Evolutionary conservation across 1,140 invertebrate genomes (phyloP), one percentile per base, ranked within the genome.

Genomic region (Macrotrachela quadricornifera): DNA sequence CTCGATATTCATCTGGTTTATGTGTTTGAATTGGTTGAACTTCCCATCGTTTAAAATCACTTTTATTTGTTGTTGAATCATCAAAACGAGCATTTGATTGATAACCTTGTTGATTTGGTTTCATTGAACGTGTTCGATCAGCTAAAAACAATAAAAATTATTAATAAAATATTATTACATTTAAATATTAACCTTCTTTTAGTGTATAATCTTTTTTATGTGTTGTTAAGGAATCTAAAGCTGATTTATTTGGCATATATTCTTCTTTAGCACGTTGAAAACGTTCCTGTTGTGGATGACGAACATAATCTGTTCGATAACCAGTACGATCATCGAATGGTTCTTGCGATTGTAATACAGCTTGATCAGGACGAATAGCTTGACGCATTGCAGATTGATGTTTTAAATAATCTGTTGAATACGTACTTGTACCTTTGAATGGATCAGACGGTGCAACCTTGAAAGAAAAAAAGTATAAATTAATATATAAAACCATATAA

Each of bases 31-130:
- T 67, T 49, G 60, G 57, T 45, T 62, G 59, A 9, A 62, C 54
- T 50, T 63, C 60, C 68, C 68, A 71, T 51, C 55, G 61, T 17
- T 62, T 60, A 55, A 61, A 71, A 59, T 71, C 69, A 48, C 60
- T 60, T 49, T 60, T 63, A 40, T 63, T 59, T 14, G 69, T 71
- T 13, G 69, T 71, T 43, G 59, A 56, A 57, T 63, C 64, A 12
- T 65, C 59, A 50, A 71, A 63, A 14, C 63, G 64, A 10, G 59
- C 62, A 44, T 60, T 60, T 10, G 65, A 67, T 18, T 52, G 56
- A 54, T 61, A 63, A 18, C 63, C 62, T n/a, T 49, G 39, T 51
- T 57, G 56, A 15, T 61, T 59, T 11, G 67, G 66, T 46, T 64
- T 66, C 40, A 49, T 49, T 16, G 53, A 50, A 13, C 47, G 16